phyloP scores from a whole-genome alignment of 2,888 invertebrate genomes.

The Shargacucullia verbasci region DNA sequence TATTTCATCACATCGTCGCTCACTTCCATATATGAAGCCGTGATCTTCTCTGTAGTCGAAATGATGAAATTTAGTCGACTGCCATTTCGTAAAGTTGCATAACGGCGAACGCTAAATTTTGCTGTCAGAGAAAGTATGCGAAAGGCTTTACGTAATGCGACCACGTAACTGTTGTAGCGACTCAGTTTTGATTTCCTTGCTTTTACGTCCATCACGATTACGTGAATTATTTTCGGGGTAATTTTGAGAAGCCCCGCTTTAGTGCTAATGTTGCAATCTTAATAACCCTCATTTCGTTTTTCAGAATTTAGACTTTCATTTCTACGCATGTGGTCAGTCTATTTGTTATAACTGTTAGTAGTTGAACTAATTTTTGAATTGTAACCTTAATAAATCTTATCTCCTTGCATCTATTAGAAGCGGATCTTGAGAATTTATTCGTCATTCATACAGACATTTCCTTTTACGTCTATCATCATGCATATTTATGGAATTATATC shows the following conservation, averaged over 20 bases:
- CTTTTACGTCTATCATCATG: constrained; percentile 47
- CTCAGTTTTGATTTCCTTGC: constrained; percentile 88
- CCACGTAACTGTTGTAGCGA: constrained; percentile 83
- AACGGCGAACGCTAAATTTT: constrained; percentile 87
- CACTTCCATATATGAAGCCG: constrained; percentile 77
- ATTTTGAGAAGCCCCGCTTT: constrained; percentile 70
- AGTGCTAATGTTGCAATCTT: constrained; percentile 51
- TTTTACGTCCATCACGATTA: constrained; percentile 84
- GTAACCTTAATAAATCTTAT: constrained; percentile 17
- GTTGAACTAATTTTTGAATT: too few species aligned
- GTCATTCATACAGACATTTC: constrained; percentile 38
- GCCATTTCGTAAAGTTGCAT: constrained; percentile 85
- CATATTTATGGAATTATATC: constrained; percentile 51
- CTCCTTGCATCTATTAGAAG: constrained; percentile 24
- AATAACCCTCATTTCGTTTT: constrained; percentile 41
- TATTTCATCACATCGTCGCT: constrained; percentile 73
- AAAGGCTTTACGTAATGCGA: constrained; percentile 86
- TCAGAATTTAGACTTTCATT: too few species aligned
- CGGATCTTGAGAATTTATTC: constrained; percentile 42
- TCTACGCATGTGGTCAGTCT: too few species aligned
- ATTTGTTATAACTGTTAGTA: too few species aligned
- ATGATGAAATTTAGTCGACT: constrained; percentile 87
- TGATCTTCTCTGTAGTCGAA: constrained; percentile 82
- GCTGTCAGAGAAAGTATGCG: constrained; percentile 89
- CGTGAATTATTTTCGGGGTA: constrained; percentile 78